Base-by-base conservation (phyloP, 1,140 invertebrate genomes). In the Drosophila teissieri region DNA sequence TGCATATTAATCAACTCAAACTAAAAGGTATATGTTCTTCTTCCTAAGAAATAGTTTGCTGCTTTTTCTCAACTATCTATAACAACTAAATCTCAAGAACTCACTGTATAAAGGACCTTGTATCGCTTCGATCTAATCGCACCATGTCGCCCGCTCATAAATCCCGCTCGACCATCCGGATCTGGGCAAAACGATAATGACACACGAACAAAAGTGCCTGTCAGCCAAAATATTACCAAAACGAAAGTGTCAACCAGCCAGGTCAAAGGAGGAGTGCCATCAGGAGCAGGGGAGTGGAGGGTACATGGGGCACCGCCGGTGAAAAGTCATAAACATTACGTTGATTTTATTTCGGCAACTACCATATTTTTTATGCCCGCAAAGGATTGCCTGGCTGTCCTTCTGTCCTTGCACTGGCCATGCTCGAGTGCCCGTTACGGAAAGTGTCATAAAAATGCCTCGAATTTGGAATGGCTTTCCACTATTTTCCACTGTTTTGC, bases 331-430 rank as follows among this genome's bases (percentile, higher is more conserved):
- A 86, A 86, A 86, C 78, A 86, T 86, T 86, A 86, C 82, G 70
- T 86, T 79, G 83, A 86, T 86, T 86, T 88, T 83, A 80, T 86
- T 86, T 77, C 67, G 78, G 84, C 75, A 76, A 86, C 70, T 83
- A 82, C 34, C 65, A 81, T 63, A 82, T 78, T 78, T 75, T 60
- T 65, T 57, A 74, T 85, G 68, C 63, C 57, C 45, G 51, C 51
- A 39, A 76, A 78, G 74, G 74, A 77, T 67, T 64, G 64, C 48
- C 61, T 61, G 64, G 56, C 49, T 67, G 73, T 63, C 55, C 48
- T 65, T 39, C 27, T 36, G 42, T 63, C 55, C 48, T 65, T 39
- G 22, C 31, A 37, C 60, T 42, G 46, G 57, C 48, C 49, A 75
- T 42, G 73, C 61, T 58, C 67, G 72, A 73, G 39, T 78, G 55